These are phyloP conservation scores for Phymatocera aterrima DNA, from an alignment of 2,888 invertebrate genomes.

Conservation along the genomic window DNA sequence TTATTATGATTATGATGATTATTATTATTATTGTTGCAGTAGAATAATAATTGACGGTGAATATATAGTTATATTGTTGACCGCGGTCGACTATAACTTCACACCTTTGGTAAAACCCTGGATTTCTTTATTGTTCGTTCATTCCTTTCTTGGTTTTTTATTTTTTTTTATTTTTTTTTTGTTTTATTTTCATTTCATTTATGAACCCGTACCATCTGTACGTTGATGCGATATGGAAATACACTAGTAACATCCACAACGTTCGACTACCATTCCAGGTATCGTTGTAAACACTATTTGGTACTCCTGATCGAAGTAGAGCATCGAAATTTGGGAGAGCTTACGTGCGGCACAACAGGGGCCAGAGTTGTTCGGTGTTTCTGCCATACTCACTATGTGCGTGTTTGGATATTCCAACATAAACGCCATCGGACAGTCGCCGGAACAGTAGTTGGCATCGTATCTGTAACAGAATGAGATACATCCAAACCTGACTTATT, in stretches of 20 bases:
- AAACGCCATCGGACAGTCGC: slow-evolving; percentile 94
- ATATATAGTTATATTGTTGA: not conserved
- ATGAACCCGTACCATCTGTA: not conserved
- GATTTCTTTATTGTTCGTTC: not conserved
- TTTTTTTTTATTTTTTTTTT: not conserved
- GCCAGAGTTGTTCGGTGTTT: slow-evolving; percentile 85
- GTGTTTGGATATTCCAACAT: slow-evolving; percentile 92
- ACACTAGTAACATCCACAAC: slow-evolving; percentile 92
- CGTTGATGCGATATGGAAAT: not conserved
- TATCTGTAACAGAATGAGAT: slow-evolving; percentile 76
- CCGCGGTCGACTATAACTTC: not conserved
- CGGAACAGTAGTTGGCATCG: slow-evolving; percentile 96
- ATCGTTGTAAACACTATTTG: slow-evolving; percentile 92
- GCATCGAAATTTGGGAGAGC: slow-evolving; percentile 91
- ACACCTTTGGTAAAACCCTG: not conserved
- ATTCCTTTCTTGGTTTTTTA: not conserved
- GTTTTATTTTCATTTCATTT: not conserved
- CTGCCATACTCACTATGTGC: slow-evolving; percentile 89
- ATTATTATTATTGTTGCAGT: too few relatives aligned
- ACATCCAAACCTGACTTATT: not conserved
- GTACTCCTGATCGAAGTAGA: slow-evolving; percentile 93
- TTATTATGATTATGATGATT: too few relatives aligned
- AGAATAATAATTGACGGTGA: not conserved
- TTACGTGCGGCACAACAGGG: slow-evolving; percentile 96
- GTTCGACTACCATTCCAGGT: slow-evolving; percentile 96